phyloP scores from a whole-genome alignment of 2,888 invertebrate species.

The Clusia tigrina region DNA sequence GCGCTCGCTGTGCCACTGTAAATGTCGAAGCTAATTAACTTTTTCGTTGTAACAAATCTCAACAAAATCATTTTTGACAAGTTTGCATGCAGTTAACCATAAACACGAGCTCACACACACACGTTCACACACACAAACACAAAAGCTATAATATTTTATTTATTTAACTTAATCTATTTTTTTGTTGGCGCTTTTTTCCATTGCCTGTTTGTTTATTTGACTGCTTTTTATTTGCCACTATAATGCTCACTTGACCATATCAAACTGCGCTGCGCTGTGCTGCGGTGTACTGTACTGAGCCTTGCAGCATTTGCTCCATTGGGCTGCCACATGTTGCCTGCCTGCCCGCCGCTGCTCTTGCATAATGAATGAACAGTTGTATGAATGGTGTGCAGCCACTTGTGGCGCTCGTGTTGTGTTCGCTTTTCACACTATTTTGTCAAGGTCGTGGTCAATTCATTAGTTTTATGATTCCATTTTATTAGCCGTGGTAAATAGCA shows the following conservation, averaged over 20 bases:
- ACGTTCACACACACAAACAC: no score
- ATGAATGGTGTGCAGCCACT: background rate
- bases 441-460: constrained; percentile 7
- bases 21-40: no score
- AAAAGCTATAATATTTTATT: no score
- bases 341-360: no score
- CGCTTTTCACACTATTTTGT: background rate
- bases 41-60: no score
- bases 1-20: background rate
- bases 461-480: background rate
- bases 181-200: background rate
- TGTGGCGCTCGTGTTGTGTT: background rate
- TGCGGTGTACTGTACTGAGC: no score
- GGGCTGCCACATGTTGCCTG: background rate
- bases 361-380: no score
- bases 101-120: no score
- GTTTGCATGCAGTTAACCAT: no score
- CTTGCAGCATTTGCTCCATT: background rate
- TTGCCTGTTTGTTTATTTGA: no score
- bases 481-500: constrained; percentile 1
- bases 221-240: no score
- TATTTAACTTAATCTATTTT: background rate
- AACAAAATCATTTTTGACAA: no score
- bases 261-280: background rate
- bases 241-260: background rate